These are phyloP conservation scores for Galeopsomyia nigrocyanea DNA, from an alignment of 2,888 invertebrate genomes.

Conservation along the genomic window DNA sequence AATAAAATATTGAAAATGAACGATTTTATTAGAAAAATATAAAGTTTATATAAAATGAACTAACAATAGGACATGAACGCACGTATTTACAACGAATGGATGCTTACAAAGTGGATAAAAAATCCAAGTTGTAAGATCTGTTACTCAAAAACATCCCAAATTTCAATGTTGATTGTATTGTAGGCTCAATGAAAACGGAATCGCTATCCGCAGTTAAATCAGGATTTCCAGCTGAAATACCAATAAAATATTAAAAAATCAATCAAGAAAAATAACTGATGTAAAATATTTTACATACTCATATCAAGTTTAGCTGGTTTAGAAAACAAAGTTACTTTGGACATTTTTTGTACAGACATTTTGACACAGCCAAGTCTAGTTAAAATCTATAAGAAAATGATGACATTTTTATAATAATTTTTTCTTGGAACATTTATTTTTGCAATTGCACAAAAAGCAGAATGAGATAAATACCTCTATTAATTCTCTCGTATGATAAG, in stretches of 20 bases:
- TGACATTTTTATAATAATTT: conserved; percentile 20
- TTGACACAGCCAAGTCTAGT: conserved; percentile 72
- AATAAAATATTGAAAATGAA: conserved; percentile 5
- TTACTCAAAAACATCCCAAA: conserved; percentile 74
- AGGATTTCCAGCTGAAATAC: conserved; percentile 62
- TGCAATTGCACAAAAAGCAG: neutral
- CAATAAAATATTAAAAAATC: conserved; percentile 28
- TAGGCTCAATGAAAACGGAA: conserved; percentile 69
- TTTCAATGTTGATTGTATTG: conserved; percentile 70
- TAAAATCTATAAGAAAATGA: conserved; percentile 70
- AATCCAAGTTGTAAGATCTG: conserved; percentile 71
- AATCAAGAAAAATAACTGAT: conserved; percentile 19
- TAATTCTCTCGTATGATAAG: conserved; percentile 75
- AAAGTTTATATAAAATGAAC: too few relatives aligned
- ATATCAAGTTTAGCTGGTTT: conserved; percentile 62
- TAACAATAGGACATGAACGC: too few relatives aligned
- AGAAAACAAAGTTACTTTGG: conserved; percentile 69
- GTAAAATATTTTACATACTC: conserved; percentile 59
- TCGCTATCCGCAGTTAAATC: conserved; percentile 70
- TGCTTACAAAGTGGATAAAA: conserved; percentile 60
- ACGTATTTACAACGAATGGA: neutral
- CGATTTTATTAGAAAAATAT: neutral
- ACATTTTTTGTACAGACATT: conserved; percentile 64
- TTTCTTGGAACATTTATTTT: too few relatives aligned
- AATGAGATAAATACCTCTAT: conserved; percentile 70